Conservation (phyloP, 1,140 invertebrate species). For the Diabrotica virgifera region DNA sequence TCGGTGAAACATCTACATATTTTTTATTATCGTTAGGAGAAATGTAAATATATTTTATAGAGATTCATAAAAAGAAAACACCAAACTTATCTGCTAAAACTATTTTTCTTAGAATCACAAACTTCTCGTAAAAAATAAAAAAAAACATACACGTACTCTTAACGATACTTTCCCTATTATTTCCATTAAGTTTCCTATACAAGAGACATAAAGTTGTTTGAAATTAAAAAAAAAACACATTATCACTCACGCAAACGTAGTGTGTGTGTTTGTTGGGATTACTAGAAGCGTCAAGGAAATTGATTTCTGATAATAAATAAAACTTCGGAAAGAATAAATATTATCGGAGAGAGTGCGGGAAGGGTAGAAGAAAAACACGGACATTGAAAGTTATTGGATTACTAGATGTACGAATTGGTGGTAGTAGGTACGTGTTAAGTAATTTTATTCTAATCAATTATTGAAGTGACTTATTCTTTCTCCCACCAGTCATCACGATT, state of each 20-base stretch:
- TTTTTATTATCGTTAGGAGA: too few species aligned
- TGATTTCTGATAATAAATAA: neutral
- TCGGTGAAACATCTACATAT: too few species aligned
- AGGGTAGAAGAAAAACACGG: neutral
- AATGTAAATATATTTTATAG: too few species aligned
- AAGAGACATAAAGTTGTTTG: neutral
- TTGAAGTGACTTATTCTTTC: constrained; percentile 21
- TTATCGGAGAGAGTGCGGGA: neutral
- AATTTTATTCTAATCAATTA: neutral
- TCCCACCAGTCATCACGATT: constrained; percentile 42
- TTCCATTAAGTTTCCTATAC: constrained; percentile 1
- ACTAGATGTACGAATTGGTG: neutral
- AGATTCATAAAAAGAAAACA: too few species aligned
- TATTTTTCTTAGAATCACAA: constrained; percentile 1
- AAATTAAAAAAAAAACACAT: neutral
- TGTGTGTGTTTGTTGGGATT: neutral
- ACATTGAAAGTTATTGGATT: neutral
- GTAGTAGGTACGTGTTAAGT: neutral
- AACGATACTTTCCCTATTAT: constrained; percentile 1
- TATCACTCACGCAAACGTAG: too few species aligned
- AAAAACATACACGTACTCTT: neutral
- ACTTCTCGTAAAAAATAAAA: constrained; percentile 7
- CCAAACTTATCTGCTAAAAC: neutral
- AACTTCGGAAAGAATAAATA: neutral
- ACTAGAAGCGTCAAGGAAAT: neutral